Conservation (phyloP, 2,113 vertebrate genomes). For the Etheostoma cragini region DNA sequence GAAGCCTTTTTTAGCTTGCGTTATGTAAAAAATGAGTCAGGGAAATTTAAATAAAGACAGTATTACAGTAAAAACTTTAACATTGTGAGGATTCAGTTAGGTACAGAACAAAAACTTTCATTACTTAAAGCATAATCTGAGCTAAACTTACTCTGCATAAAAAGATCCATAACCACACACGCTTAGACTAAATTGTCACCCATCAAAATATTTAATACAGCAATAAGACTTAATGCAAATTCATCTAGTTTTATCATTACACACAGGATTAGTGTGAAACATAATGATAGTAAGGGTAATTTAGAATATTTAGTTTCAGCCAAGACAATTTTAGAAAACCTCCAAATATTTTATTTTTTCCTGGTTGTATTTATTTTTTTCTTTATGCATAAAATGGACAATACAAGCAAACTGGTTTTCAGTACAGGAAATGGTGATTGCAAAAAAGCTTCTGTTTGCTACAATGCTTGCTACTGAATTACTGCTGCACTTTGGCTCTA, state of each 20-base stretch:
- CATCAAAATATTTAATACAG: neutral
- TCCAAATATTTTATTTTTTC: neutral
- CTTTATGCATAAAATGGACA: neutral
- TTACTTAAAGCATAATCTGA: neutral
- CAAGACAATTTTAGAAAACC: neutral
- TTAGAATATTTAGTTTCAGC: neutral
- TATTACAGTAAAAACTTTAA: neutral
- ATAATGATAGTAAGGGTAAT: neutral
- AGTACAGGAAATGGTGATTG: neutral
- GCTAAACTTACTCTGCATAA: neutral
- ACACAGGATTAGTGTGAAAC: slow-evolving; percentile 1
- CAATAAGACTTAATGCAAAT: neutral
- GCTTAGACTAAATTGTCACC: neutral
- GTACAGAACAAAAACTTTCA: neutral
- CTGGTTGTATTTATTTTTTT: neutral
- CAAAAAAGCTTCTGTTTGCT: slow-evolving; percentile 18
- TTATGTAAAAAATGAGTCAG: neutral
- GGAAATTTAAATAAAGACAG: neutral
- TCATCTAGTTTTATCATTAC: neutral
- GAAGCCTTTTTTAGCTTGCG: neutral
- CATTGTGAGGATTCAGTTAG: neutral
- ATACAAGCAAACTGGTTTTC: slow-evolving; percentile 1
- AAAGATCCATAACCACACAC: neutral
- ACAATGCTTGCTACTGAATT: slow-evolving; percentile 13
- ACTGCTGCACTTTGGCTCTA: slow-evolving; percentile 40